phyloP scores from a whole-genome alignment of 2,888 invertebrate species.

The Lasius fuliginosus region DNA sequence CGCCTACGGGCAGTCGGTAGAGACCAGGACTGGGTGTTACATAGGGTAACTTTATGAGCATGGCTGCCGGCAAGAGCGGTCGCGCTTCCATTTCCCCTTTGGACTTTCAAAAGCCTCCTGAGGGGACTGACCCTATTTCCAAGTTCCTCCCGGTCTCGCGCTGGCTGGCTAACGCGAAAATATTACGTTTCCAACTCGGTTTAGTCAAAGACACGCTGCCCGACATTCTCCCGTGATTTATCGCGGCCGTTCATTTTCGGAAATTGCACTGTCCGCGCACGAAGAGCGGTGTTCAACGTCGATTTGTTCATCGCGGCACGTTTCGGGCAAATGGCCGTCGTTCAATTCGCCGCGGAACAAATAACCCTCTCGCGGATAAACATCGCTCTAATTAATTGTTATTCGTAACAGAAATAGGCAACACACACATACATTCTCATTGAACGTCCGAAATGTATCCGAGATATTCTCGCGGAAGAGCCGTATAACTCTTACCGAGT shows the following conservation, averaged over 20 bases:
- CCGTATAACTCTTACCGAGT: not conserved
- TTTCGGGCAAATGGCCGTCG: constrained; percentile 21
- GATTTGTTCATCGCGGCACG: constrained; percentile 50
- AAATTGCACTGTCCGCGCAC: constrained; percentile 44
- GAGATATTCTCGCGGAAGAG: constrained; percentile 8
- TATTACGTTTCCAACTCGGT: constrained; percentile 58
- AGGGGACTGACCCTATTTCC: constrained; percentile 59
- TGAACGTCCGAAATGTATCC: not conserved
- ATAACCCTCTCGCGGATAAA: not conserved
- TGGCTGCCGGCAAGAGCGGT: constrained; percentile 32
- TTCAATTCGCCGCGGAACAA: constrained; percentile 16
- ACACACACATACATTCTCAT: too few relatives aligned
- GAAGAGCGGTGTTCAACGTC: constrained; percentile 44
- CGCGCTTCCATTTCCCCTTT: constrained; percentile 28
- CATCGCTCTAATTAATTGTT: constrained; percentile 25
- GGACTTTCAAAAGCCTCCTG: constrained; percentile 54
- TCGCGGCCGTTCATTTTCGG: constrained; percentile 33
- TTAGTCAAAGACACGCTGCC: constrained; percentile 51
- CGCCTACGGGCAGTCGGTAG: constrained; percentile 37
- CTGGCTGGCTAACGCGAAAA: constrained; percentile 48
- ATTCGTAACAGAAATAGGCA: not conserved
- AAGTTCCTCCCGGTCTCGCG: constrained; percentile 40
- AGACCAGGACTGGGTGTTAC: constrained; percentile 38
- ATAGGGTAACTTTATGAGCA: constrained; percentile 51
- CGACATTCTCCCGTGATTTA: constrained; percentile 40